Evolutionary conservation across 2,888 invertebrate species (phyloP), one percentile per base, ranked within the genome.

Genomic region (Drosophila robusta): DNA sequence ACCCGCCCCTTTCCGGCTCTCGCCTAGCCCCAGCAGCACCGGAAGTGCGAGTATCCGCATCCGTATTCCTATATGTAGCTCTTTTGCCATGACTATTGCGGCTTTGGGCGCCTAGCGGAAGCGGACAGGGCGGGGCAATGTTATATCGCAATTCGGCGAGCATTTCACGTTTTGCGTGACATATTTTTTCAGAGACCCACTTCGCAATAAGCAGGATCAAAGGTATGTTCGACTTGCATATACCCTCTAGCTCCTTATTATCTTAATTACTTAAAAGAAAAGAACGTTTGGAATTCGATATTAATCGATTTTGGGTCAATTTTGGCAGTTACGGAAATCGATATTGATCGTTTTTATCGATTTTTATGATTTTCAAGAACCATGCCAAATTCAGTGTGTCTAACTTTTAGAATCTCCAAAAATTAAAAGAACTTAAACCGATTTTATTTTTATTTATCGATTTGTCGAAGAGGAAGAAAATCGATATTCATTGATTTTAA

Each of bases 21-120:
- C 32, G 32, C 11, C 32, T 11, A 11, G 3, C 11, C 3, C 4
- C 34, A 34, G 34, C 34, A 34, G n/a, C 29, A 60, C 69, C 74
- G 74, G 74, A 75, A 67, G 57, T 62, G 42, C 66, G 47, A 67
- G 74, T 67, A 70, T 75, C 74, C 34, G 34, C 34, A 47, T 32
- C 36, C 36, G 46, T 2, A 54, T 67, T 29, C 11, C 32, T 36
- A 47, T 56, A 29, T 41, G 9, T 16, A 32, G 16, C 36, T 29
- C 34, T 71, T 42, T 14, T 4, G 32, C 47, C 38, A 54, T 58
- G 74, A 67, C 71, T 49, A 73, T 73, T 73, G 62, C 41, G 46
- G 50, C 54, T 58, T 58, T 52, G 1, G 24, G 11, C 9, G 18
- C 14, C 12, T 16, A 26, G 2, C 8, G 32, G 16, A 14, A 24